These are phyloP conservation scores for Parauchenoglanis punctatus DNA, from an alignment of 2,797 vertebrate genomes.

Conservation along the genomic window DNA sequence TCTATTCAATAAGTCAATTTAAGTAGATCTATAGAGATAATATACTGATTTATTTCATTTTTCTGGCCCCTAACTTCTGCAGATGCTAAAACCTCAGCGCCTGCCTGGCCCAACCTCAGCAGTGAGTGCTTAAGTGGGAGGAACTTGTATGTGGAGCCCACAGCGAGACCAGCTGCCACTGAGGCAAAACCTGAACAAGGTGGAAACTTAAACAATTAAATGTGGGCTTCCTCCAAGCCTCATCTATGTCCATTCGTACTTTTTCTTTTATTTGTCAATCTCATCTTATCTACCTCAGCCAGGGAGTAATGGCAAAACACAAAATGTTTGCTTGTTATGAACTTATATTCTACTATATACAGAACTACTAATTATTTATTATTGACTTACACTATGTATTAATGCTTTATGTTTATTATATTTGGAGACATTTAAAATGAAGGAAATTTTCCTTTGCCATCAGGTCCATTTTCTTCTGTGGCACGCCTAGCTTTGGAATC, in stretches of 20 bases:
- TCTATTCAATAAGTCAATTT: neutral
- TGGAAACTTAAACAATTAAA: constrained; percentile 46
- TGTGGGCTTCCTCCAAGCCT: neutral
- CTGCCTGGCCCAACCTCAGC: constrained; percentile 84
- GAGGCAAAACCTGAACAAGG: constrained; percentile 53
- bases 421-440: neutral
- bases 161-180: constrained; percentile 25
- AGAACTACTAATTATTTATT: neutral
- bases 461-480: constrained; percentile 69
- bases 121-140: constrained; percentile 64
- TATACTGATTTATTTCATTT: neutral
- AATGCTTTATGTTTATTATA: neutral
- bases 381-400: neutral
- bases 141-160: constrained; percentile 63
- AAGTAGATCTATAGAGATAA: neutral
- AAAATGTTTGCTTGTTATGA: neutral
- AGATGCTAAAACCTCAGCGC: constrained; percentile 85
- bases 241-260: neutral
- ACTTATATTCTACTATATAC: neutral
- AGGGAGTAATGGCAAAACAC: neutral
- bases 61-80: neutral
- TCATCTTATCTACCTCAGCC: neutral
- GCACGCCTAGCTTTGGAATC: constrained; percentile 69
- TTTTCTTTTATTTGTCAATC: neutral
- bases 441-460: neutral